Base-by-base conservation (phyloP, 2,797 vertebrate genomes). In the Alcedo quadribrachys region DNA sequence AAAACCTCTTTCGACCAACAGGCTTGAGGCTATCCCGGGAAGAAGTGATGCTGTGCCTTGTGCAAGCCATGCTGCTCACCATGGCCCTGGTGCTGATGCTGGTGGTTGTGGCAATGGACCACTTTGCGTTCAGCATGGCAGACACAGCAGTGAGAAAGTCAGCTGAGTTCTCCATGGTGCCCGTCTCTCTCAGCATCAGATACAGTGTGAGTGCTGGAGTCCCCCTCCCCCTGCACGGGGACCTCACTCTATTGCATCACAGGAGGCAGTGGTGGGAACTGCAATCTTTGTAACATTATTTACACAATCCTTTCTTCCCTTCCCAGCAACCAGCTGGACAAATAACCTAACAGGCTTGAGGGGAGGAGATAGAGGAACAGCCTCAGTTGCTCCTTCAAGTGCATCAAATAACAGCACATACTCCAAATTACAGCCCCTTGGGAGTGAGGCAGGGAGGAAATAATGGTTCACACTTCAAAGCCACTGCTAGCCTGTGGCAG, bases 91-190 rank as follows among this genome's bases (percentile, higher is more conserved):
- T 97, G 63, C 96, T 98, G 55, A 98, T 98, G 8, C 63, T 97
- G 30, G 65, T 98, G 80, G 85, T 98, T 0, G 91, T 98, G 58
- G 96, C 93, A 19, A 89, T 98, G 88, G 99, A 99, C 86, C 85
- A 98, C 28, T 78, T 98, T 5, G 96, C 98, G 1, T 98, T 98
- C 96, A 90, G 97, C 2, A 45, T 99, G 81, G 98, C 99, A 6
- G 94, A 97, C 71, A 90, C 93, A 0, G 96, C 96, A 0, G 30
- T 97, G 80, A 97, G 90, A 5, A 99, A 97, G 98, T 92, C 98
- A 32, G 94, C 95, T 90, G 97, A 98, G 79, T 96, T 99, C 83
- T 98, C 99, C 0, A 6, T 83, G 0, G 98, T 98, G 50, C 97
- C 98, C 1, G 35, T 98, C 58, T 85, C 81, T 1, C 97, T 99